Evolutionary conservation across 2,888 invertebrate species (phyloP), one percentile per base, ranked within the genome.

Genomic region (Cantharis lateralis): DNA sequence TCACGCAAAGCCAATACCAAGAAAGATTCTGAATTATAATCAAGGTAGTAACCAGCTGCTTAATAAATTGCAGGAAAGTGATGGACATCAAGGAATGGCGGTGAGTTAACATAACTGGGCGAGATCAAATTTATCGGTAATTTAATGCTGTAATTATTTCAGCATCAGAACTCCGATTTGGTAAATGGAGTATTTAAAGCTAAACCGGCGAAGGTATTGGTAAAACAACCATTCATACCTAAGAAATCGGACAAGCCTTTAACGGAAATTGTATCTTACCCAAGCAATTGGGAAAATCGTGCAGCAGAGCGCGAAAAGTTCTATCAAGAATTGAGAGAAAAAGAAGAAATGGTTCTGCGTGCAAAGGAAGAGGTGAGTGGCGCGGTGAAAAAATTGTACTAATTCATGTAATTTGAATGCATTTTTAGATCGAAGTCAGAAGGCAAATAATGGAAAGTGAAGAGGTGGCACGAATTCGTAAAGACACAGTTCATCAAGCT

Each of bases 1-100:
- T 83, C 93, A 93, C 86, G 95, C 95, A 0, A 91, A 92, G 70
- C 94, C 94, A 0, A 84, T 92, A 13, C 94, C 94, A 0, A 86
- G 85, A 77, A 77, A 70, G 24, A 28, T 74, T 16, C 62, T 32
- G 0, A 72, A 68, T 18, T 10, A 10, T 10, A 68, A 71, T 15
- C 74, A 66, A 10, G 13, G n/a, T 18, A 64, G 20, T 20, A 64
- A 16, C 11, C 16, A n/a, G n/a, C n/a, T n/a, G n/a, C n/a, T n/a
- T n/a, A n/a, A n/a, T n/a, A n/a, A n/a, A n/a, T n/a, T 62, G 15
- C 70, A 32, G 18, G 18, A 62, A 72, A 69, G 11, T 18, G 16
- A 24, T 10, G 2, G 15, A 5, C n/a, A n/a, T n/a, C n/a, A n/a
- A n/a, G n/a, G n/a, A n/a, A n/a, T n/a, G n/a, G n/a, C n/a, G n/a